Percentiles rank a stretch among this genome's conserved stretches.
These are phyloP conservation scores for Ataeniobius toweri DNA, from an alignment of 2,797 vertebrate genomes.

Conservation along the genomic window DNA sequence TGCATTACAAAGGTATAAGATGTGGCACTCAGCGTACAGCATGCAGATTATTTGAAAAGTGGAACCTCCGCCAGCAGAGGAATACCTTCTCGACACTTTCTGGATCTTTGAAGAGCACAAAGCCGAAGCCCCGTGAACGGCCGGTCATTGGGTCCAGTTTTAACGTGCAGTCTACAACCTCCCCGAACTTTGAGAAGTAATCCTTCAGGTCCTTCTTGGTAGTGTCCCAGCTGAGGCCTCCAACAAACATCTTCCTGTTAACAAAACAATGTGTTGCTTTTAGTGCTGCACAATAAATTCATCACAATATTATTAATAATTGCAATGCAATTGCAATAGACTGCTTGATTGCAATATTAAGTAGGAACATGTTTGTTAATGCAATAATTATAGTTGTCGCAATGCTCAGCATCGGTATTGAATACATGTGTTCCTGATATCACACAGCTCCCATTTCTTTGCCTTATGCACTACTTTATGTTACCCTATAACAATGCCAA, in stretches of 20 bases:
- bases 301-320: no score
- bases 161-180: slow-evolving; percentile 96
- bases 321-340: no score
- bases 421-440: no score
- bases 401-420: no score
- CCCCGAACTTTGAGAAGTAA: slow-evolving; percentile 97
- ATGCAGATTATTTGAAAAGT: background rate
- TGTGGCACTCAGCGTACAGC: no score
- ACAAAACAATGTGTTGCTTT: slow-evolving; percentile 1
- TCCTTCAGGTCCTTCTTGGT: slow-evolving; percentile 99
- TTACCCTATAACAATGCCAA: no score
- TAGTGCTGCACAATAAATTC: background rate
- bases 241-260: slow-evolving; percentile 97
- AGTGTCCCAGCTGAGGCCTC: slow-evolving; percentile 98
- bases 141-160: slow-evolving; percentile 98
- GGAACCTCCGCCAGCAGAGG: background rate
- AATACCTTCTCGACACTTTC: slow-evolving; percentile 93
- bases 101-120: slow-evolving; percentile 96
- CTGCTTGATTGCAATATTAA: no score
- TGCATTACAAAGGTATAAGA: no score
- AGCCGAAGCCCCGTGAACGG: slow-evolving; percentile 95
- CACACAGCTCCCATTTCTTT: no score
- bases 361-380: no score
- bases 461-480: no score
- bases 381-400: no score